These are phyloP conservation scores for Dipodomys stephensi DNA, from an alignment of 2,113 vertebrate species.

Conservation along the genomic window DNA sequence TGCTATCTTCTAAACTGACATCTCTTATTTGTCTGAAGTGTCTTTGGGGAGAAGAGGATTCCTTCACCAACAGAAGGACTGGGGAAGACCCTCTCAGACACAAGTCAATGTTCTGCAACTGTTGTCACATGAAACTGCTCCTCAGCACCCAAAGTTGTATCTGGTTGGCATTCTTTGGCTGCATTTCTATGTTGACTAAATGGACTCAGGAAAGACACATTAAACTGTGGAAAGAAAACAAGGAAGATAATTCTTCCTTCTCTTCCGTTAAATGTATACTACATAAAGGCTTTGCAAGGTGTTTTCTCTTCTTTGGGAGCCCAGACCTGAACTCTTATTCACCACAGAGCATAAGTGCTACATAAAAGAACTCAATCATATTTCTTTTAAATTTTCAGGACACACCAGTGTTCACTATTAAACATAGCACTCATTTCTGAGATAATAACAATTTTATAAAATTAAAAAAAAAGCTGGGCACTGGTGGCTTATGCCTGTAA, in stretches of 20 bases:
- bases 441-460: neutral
- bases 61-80: neutral
- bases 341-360: neutral
- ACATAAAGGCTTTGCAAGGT: fast-evolving
- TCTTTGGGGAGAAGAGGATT: neutral
- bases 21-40: neutral
- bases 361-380: neutral
- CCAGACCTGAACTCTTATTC: neutral
- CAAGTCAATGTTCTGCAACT: fast-evolving
- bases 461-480: too few species aligned
- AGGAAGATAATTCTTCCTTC: neutral
- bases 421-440: neutral
- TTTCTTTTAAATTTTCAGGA: neutral
- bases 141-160: fast-evolving
- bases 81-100: too few species aligned
- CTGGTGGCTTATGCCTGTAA: too few species aligned
- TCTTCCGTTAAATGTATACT: neutral
- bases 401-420: too few species aligned
- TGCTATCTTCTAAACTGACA: neutral
- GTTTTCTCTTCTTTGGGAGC: neutral
- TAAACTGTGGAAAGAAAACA: fast-evolving
- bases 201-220: neutral
- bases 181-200: neutral
- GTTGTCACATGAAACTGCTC: neutral
- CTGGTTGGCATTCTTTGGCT: neutral